Evolutionary conservation across 1,140 invertebrate genomes (phyloP).

Genomic region (Atopsyche davidsoni): DNA sequence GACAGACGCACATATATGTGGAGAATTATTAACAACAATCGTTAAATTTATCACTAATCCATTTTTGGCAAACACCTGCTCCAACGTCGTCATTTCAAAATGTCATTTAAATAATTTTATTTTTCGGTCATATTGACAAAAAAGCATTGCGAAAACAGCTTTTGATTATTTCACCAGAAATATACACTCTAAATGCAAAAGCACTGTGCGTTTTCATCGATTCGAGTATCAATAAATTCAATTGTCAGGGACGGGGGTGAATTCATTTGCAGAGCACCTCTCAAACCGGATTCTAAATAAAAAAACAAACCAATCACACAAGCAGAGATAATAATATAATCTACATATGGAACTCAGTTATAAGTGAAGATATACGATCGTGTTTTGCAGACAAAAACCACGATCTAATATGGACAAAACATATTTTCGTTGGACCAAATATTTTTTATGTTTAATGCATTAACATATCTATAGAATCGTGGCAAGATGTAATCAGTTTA

Average conservation of each 20-base stretch:
- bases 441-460: conserved; percentile 30
- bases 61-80: too few species aligned
- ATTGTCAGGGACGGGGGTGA: background rate
- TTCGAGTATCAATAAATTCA: too few species aligned
- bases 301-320: conserved; percentile 26
- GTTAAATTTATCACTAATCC: too few species aligned
- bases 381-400: conserved; percentile 34
- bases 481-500: conserved; percentile 39
- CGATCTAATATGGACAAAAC: conserved; percentile 35
- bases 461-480: conserved; percentile 37
- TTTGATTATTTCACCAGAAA: too few species aligned
- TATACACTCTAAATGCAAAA: too few species aligned
- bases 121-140: too few species aligned
- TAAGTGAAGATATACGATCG: conserved; percentile 20
- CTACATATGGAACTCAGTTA: conserved; percentile 23
- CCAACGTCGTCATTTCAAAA: too few species aligned
- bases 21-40: too few species aligned
- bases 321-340: conserved; percentile 29
- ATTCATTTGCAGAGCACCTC: conserved; percentile 4
- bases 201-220: too few species aligned
- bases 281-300: conserved; percentile 29
- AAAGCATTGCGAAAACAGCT: too few species aligned
- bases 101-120: too few species aligned
- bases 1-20: too few species aligned
- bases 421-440: conserved; percentile 47